Conservation (phyloP, 2,797 vertebrate genomes). For the Labeo calbasu region DNA sequence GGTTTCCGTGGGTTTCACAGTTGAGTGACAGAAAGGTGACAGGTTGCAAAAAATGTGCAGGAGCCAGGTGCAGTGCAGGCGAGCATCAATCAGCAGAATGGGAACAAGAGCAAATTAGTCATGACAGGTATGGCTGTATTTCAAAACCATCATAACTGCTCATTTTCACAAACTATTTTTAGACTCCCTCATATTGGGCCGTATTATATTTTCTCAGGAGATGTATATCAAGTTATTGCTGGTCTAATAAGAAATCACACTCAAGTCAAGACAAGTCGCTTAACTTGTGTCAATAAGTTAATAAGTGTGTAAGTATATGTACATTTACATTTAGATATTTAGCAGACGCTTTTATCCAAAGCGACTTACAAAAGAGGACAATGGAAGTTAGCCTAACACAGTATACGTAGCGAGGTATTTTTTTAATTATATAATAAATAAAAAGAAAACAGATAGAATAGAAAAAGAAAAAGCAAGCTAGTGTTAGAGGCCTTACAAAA, state of each 20-base stretch:
- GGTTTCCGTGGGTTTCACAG: slow-evolving; percentile 12
- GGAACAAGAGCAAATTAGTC: slow-evolving; percentile 31
- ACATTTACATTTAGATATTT: no score
- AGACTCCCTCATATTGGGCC: neutral
- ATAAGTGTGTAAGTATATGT: neutral
- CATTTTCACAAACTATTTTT: slow-evolving; percentile 28
- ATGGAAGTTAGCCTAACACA: no score
- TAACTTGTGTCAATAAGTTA: no score
- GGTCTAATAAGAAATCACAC: neutral
- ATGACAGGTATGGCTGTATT: slow-evolving; percentile 62
- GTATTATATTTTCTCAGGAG: neutral
- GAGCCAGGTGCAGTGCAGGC: slow-evolving; percentile 17
- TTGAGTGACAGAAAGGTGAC: slow-evolving; percentile 45
- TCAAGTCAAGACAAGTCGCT: neutral
- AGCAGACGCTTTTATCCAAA: no score
- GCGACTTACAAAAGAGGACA: no score
- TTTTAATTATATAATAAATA: no score
- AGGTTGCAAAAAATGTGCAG: slow-evolving; percentile 1
- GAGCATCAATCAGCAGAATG: slow-evolving; percentile 12
- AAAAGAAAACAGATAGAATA: no score
- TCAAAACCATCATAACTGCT: slow-evolving; percentile 57
- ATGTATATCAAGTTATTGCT: neutral
- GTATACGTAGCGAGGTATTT: no score
- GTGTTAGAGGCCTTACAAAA: no score
- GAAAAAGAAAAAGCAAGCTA: no score